Evolutionary conservation across 2,888 invertebrate species (phyloP).

Genomic region (Xestia rhomboidea): DNA sequence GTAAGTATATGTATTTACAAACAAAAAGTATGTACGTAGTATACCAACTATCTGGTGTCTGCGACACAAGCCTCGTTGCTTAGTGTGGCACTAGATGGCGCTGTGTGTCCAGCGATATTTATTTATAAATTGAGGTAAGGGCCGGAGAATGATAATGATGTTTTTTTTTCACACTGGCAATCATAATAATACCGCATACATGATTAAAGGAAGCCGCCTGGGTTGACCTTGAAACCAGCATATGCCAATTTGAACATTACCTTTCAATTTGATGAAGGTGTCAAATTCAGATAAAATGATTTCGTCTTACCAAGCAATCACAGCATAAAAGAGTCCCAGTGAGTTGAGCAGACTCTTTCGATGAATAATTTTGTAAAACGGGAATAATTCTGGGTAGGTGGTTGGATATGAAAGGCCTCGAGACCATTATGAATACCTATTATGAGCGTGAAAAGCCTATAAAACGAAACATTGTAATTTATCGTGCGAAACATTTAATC

Average conservation of each 20-base stretch:
- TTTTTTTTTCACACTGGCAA: not conserved
- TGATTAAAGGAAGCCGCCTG: not conserved
- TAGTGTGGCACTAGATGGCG: no score
- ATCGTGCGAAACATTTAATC: not conserved
- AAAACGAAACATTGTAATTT: not conserved
- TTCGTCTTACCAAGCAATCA: not conserved
- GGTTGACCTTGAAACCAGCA: not conserved
- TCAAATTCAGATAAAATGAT: not conserved
- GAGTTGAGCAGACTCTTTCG: not conserved
- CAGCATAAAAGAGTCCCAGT: not conserved
- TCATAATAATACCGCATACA: not conserved
- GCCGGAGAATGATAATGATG: no score
- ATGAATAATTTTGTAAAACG: not conserved
- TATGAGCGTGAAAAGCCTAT: not conserved
- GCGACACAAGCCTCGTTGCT: no score
- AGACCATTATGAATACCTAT: not conserved
- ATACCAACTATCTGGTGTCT: no score
- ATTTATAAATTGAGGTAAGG: no score
- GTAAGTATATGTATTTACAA: no score
- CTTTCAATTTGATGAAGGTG: not conserved
- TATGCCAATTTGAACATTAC: not conserved
- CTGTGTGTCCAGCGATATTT: no score
- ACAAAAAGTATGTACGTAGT: no score
- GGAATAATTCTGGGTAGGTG: not conserved
- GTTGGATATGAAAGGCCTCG: not conserved